Conservation (phyloP, 2,113 vertebrate genomes). For the Perognathus longimembris region DNA sequence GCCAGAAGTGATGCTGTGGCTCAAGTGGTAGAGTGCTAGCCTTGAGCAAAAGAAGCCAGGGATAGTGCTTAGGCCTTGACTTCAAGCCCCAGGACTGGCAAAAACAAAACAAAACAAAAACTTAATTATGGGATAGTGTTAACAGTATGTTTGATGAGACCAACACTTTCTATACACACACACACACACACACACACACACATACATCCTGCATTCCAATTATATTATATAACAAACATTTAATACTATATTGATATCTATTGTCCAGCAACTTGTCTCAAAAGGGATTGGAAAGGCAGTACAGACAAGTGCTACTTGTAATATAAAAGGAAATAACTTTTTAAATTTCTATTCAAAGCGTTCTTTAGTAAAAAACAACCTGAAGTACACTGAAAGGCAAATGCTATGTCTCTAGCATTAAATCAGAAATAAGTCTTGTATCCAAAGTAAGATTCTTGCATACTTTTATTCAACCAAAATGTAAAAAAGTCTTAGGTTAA, state of each 20-base stretch:
- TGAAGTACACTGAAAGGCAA: conserved; percentile 43
- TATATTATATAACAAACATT: neutral
- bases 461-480: conserved; percentile 38
- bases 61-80: too few species aligned
- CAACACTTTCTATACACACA: neutral
- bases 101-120: too few species aligned
- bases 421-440: conserved; percentile 62
- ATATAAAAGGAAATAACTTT: conserved; percentile 52
- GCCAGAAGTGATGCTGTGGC: too few species aligned
- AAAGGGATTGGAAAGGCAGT: conserved; percentile 31
- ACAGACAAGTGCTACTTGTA: conserved; percentile 47
- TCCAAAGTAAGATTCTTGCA: conserved; percentile 30
- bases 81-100: too few species aligned
- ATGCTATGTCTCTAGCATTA: neutral
- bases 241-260: conserved; percentile 29
- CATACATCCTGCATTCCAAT: neutral
- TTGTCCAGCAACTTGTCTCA: conserved; percentile 14
- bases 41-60: too few species aligned
- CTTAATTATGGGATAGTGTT: neutral
- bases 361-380: conserved; percentile 44
- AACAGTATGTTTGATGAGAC: neutral
- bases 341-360: conserved; percentile 53
- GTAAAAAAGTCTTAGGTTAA: conserved; percentile 25
- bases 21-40: too few species aligned
- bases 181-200: neutral